Base-by-base conservation (phyloP, 1,140 invertebrate species). In the Aphelinus certus region DNA sequence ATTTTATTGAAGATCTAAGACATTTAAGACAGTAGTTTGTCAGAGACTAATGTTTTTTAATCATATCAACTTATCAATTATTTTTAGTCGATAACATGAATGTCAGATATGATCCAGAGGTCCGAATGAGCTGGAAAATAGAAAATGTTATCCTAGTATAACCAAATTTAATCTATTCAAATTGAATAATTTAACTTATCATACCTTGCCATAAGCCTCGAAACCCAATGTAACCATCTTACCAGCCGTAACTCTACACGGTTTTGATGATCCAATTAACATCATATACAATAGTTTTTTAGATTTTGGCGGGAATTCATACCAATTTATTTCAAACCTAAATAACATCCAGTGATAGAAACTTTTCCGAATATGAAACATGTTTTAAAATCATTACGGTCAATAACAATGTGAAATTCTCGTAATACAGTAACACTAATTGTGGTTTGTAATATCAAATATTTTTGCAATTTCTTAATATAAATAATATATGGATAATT, bases 61-160 rank as follows among this genome's bases (percentile, higher is more conserved):
- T 26, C 26, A 26, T 26, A 26, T 26, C 26, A 26, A 26, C 26
- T 26, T 26, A 26, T 26, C 26, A 26, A 26, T 26, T 26, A 26
- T 26, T 26, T 26, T 73, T 55, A 5, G 71, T 60, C 6, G 63
- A 67, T 43, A 68, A 42, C 62, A 74, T 74, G 57, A 74, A 56
- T 2, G 65, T 68, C 1, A 74, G 68, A 7, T 68, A 74, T 2
- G 72, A 74, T 58, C 67, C 56, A 6, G 72, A 74, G 5, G 66
- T 74, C 61, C 68, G 53, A 42, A 62, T 62, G 0, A 74, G 57
- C 72, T 74, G 51, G 47, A 74, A 72, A 3, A 10, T 10, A 56
- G 43, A 68, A 43, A 68, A 60, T 5, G n/a, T 5, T 3, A 26
- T 5, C 9, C 9, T n/a, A 9, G 42, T n/a, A 60, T 4, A 60